phyloP scores from a whole-genome alignment of 2,113 vertebrate species.

The Muntiacus reevesi region DNA sequence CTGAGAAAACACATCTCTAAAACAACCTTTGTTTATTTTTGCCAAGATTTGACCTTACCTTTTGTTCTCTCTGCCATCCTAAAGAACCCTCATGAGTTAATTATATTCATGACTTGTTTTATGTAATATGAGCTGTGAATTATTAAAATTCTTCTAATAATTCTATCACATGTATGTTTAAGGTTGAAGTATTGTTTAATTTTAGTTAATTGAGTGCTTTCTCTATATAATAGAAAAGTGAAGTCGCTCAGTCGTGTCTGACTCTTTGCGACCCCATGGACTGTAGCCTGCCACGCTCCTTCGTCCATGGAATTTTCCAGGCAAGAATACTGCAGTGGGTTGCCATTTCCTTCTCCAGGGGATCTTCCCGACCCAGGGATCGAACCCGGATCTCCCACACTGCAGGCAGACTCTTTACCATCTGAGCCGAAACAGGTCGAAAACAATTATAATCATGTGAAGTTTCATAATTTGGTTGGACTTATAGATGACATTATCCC shows the following conservation, averaged over 20 bases:
- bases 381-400: not conserved
- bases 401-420: not conserved
- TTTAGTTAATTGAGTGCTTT: not conserved
- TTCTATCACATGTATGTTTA: not conserved
- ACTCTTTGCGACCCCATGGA: not conserved
- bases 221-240: not conserved
- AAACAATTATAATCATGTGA: not conserved
- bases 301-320: not conserved
- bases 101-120: slow-evolving; percentile 24
- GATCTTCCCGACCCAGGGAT: not conserved
- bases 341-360: not conserved
- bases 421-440: not conserved
- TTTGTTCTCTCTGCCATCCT: not conserved
- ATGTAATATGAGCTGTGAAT: not conserved
- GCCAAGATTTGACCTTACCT: not conserved
- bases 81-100: not conserved
- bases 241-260: not conserved
- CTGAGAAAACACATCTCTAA: slow-evolving; percentile 6
- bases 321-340: not conserved
- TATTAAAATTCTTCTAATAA: slow-evolving; percentile 13
- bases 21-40: not conserved
- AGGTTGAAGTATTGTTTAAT: not conserved
- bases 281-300: not conserved
- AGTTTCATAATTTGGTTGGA: not conserved
- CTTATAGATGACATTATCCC: not conserved